phyloP scores from a whole-genome alignment of 1,140 invertebrate species.

The Euura lappo region DNA sequence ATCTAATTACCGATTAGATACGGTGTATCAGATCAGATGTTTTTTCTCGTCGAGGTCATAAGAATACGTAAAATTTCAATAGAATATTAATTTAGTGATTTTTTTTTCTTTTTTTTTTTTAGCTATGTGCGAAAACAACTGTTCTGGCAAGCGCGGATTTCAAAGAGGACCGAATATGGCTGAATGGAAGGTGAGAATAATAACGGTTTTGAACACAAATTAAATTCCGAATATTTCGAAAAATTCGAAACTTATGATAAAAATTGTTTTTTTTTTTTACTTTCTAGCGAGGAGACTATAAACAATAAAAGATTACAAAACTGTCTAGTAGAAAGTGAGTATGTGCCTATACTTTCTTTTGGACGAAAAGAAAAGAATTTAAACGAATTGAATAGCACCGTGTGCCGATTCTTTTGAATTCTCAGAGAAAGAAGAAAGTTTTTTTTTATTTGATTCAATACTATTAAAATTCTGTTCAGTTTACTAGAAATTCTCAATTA shows the following conservation, averaged over 20 bases:
- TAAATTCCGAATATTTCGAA: background rate
- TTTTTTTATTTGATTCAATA: no score
- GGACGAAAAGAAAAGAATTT: background rate
- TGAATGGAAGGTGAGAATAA: constrained; percentile 77
- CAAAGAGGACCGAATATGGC: constrained; percentile 81
- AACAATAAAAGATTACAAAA: constrained; percentile 76
- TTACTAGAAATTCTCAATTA: no score
- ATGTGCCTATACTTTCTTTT: constrained; percentile 19
- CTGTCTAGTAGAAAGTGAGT: constrained; percentile 79
- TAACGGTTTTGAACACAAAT: constrained; percentile 13
- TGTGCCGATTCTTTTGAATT: constrained; percentile 18
- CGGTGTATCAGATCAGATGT: background rate
- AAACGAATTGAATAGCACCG: constrained; percentile 12
- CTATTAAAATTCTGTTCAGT: no score
- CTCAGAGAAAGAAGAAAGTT: no score
- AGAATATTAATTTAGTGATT: background rate
- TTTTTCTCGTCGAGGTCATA: constrained; percentile 10
- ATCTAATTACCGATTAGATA: constrained; percentile 21
- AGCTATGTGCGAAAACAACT: constrained; percentile 92
- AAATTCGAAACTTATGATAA: background rate
- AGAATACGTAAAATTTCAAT: constrained; percentile 8
- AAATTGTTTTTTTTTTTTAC: constrained; percentile 1
- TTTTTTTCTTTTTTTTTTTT: constrained; percentile 35
- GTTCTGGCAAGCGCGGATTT: constrained; percentile 76
- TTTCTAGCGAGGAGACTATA: constrained; percentile 74